These are phyloP conservation scores for Andrena marginata DNA, from an alignment of 2,888 invertebrate species.

Conservation along the genomic window DNA sequence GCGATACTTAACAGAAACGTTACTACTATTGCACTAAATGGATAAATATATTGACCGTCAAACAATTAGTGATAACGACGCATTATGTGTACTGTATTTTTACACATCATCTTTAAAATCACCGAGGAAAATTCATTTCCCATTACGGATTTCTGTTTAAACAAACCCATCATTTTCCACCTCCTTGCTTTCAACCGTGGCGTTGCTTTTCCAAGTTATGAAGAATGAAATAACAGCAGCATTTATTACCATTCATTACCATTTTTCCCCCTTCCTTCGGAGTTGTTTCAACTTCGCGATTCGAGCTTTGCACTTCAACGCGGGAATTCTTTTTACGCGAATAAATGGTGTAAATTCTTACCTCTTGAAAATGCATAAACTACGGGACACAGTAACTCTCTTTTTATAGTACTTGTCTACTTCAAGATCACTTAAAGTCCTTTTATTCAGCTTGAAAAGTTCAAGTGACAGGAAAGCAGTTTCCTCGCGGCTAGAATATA, in stretches of 20 bases:
- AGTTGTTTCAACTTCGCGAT: background rate
- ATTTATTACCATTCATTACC: conserved; percentile 5
- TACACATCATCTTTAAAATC: too few species aligned
- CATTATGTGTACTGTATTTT: too few species aligned
- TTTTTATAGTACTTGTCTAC: background rate
- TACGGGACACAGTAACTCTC: background rate
- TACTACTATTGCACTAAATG: too few species aligned
- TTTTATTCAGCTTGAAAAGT: conserved; percentile 4
- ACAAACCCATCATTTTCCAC: too few species aligned
- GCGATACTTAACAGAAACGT: too few species aligned
- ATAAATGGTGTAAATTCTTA: background rate
- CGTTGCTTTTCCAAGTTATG: conserved; percentile 1
- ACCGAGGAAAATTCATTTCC: too few species aligned
- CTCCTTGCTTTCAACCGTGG: background rate
- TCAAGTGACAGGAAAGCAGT: conserved; percentile 8
- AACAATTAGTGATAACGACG: too few species aligned
- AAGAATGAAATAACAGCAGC: background rate
- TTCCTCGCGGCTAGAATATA: conserved; percentile 7
- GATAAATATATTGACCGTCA: too few species aligned
- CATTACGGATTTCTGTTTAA: too few species aligned
- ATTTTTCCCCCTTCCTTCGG: background rate
- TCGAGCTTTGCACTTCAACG: background rate
- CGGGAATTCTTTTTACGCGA: background rate
- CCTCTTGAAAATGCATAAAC: conserved; percentile 2
- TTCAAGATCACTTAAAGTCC: background rate